These are phyloP conservation scores for Neostethus bicornis DNA, from an alignment of 2,797 vertebrate genomes.

Conservation along the genomic window DNA sequence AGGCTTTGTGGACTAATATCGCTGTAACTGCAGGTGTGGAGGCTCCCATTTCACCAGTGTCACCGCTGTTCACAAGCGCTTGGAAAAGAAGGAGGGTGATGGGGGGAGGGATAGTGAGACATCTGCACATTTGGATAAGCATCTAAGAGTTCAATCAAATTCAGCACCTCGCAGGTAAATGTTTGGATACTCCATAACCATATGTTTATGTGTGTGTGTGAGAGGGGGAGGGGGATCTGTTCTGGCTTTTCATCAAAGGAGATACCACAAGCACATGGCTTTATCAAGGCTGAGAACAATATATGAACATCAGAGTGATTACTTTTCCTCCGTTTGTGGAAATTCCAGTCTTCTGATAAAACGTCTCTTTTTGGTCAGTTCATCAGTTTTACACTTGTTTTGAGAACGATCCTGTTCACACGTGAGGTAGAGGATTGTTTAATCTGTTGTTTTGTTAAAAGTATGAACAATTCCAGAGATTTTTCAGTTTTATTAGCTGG, in stretches of 20 bases:
- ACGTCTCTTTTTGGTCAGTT: slow-evolving; percentile 37
- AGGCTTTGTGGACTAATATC: slow-evolving; percentile 58
- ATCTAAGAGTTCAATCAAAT: slow-evolving; percentile 75
- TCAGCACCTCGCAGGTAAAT: slow-evolving; percentile 74
- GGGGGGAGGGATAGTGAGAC: slow-evolving; percentile 56
- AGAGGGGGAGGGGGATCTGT: slow-evolving; percentile 36
- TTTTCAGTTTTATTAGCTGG: slow-evolving; percentile 9
- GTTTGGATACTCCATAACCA: slow-evolving; percentile 60
- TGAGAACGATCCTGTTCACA: slow-evolving; percentile 16
- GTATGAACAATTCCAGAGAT: slow-evolving; percentile 9
- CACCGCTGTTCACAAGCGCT: slow-evolving; percentile 63
- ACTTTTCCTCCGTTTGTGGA: slow-evolving; percentile 34
- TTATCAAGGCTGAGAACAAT: slow-evolving; percentile 46
- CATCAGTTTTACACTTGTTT: slow-evolving; percentile 15
- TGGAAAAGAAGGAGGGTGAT: neutral
- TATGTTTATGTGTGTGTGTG: slow-evolving; percentile 15
- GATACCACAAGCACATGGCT: slow-evolving; percentile 36
- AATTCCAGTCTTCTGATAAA: slow-evolving; percentile 1
- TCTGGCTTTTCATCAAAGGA: slow-evolving; percentile 67
- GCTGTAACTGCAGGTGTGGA: slow-evolving; percentile 66
- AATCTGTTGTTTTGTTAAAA: too few relatives aligned
- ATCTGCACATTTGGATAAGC: slow-evolving; percentile 78
- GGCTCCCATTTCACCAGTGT: slow-evolving; percentile 67
- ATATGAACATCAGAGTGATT: slow-evolving; percentile 54
- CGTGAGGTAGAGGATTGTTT: slow-evolving; percentile 3